Percentiles rank a stretch among this genome's conserved stretches.
Conservation (phyloP, 1,140 invertebrate genomes). For the Argopecten irradians region DNA sequence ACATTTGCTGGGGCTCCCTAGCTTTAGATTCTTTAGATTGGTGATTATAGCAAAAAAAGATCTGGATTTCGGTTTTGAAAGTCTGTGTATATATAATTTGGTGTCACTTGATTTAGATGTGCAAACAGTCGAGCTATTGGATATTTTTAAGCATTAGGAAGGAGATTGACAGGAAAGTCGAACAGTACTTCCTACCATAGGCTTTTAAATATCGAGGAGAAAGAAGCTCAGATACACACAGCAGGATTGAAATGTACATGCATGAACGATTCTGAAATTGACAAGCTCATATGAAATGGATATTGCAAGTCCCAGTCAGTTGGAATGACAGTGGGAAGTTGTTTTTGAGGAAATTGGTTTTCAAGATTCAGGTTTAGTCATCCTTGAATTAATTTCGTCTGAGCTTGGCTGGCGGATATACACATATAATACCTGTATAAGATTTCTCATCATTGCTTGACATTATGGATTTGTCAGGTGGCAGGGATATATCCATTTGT, state of each 20-base stretch:
- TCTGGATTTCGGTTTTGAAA: neutral
- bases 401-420: neutral
- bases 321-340: neutral
- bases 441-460: neutral
- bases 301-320: neutral
- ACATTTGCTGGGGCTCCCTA: neutral
- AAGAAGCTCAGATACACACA: neutral
- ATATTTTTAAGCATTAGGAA: neutral
- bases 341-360: neutral
- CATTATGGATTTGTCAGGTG: neutral
- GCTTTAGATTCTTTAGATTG: neutral
- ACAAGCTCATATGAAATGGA: neutral
- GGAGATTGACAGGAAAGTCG: neutral
- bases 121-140: neutral
- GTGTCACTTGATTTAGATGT: neutral
- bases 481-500: neutral
- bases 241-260: neutral
- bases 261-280: conserved; percentile 1
- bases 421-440: conserved; percentile 18
- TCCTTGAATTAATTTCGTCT: neutral
- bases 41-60: neutral
- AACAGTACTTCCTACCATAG: neutral
- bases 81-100: neutral
- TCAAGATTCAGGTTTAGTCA: neutral
- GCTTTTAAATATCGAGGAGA: neutral